Base-by-base conservation (phyloP, 2,797 vertebrate species). In the Gymnoscopelus microlampas region DNA sequence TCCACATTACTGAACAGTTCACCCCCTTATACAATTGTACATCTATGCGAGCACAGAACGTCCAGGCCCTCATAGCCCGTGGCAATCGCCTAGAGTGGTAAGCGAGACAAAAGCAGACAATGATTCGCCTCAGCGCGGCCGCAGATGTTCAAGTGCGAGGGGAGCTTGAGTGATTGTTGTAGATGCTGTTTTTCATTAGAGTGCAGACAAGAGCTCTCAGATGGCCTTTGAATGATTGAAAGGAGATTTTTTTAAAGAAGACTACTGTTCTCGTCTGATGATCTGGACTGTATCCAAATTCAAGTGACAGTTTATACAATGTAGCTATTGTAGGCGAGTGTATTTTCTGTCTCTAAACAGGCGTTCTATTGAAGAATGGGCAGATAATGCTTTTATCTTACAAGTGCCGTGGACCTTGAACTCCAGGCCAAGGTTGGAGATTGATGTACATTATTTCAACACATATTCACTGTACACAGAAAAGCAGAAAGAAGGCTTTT, bases 11-110 rank as follows among this genome's bases (percentile, higher is more conserved):
- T 1, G 24, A 80, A 82, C 84, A 83, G 60, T 66, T 68, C 64
- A 50, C 68, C 60, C 77, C 79, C 71, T 84, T 85, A 72, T 73
- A 61, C 60, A 75, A 23, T 54, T 13, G 74, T 66, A 63, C 23
- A 7, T 81, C 77, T 84, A 74, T 73, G 63, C 15, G 63, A 68
- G 66, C 76, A 69, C 86, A 84, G 85, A 44, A 2, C 2, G 39
- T 44, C 81, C 80, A 79, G 81, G 85, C 83, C 85, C 78, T 73
- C n/a, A 24, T 89, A 63, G 91, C 92, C 91, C 13, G 70, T 69
- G 89, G 93, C 90, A 54, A 79, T 80, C 48, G 79, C 82, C 85
- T 80, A 77, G 66, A 67, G 79, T 51, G 78, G 80, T 79, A 74
- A 75, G 81, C 63, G 65, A 59, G 71, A 77, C 73, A 59, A 70